phyloP scores from a whole-genome alignment of 2,888 invertebrate genomes.

The Cynaeus angustus region DNA sequence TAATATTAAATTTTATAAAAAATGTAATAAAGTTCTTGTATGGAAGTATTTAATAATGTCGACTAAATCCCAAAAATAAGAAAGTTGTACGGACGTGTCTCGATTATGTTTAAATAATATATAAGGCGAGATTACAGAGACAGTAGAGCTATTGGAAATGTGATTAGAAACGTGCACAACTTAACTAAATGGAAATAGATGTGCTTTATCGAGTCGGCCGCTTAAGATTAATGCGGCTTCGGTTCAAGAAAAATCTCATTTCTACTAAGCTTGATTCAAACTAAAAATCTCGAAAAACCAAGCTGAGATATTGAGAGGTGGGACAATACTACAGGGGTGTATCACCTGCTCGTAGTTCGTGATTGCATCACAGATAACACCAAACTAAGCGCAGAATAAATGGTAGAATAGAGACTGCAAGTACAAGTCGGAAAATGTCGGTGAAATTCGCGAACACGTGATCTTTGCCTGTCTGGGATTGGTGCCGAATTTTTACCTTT shows the following conservation, averaged over 20 bases:
- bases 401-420: not conserved
- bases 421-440: conserved; percentile 15
- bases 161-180: conserved; percentile 24
- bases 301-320: not conserved
- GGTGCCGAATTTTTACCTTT: not conserved
- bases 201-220: not conserved
- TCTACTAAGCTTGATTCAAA: too few species aligned
- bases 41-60: conserved; percentile 25
- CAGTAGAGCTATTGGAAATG: conserved; percentile 14
- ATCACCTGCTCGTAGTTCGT: not conserved
- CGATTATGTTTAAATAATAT: conserved; percentile 15
- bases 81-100: not conserved
- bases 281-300: too few species aligned
- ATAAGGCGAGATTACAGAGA: conserved; percentile 4
- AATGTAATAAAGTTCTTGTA: conserved; percentile 2
- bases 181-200: conserved; percentile 4
- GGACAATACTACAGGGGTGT: conserved; percentile 6
- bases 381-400: conserved; percentile 6
- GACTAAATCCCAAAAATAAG: conserved; percentile 7
- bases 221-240: not conserved
- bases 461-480: not conserved
- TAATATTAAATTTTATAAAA: not conserved
- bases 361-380: conserved; percentile 22
- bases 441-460: conserved; percentile 1
- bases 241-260: not conserved